These are phyloP conservation scores for Petromus typicus DNA, from an alignment of 2,113 vertebrate species.

Conservation along the genomic window DNA sequence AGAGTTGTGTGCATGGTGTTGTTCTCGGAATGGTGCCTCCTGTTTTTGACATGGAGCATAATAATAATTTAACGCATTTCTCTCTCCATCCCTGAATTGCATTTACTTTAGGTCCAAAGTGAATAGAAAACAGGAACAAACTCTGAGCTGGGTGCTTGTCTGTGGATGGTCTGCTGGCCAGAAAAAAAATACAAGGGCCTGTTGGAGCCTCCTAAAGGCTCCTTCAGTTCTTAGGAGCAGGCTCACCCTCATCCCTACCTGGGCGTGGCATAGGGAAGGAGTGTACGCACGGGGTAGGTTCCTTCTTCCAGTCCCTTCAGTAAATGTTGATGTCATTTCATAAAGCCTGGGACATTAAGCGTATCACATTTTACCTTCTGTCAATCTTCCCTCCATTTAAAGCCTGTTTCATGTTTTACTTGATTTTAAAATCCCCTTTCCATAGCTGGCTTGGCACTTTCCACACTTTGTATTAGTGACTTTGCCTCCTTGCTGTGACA, in stretches of 20 bases:
- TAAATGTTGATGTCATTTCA: neutral
- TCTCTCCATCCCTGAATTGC: neutral
- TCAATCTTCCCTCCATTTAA: slow-evolving; percentile 19
- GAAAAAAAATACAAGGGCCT: neutral
- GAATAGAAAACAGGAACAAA: neutral
- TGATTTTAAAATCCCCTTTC: neutral
- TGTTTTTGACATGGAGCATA: too few species aligned
- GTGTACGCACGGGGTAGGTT: neutral
- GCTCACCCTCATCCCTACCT: too few species aligned
- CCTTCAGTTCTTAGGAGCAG: neutral
- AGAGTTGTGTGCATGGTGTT: neutral
- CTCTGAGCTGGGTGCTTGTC: neutral
- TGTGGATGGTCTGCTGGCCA: neutral
- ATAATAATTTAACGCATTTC: neutral
- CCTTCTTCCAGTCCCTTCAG: neutral
- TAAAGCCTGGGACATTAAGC: slow-evolving; percentile 22
- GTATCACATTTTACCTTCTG: slow-evolving; percentile 21
- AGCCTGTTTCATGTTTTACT: neutral
- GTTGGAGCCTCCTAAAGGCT: neutral
- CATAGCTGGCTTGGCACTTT: neutral
- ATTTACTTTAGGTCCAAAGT: neutral
- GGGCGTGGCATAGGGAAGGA: neutral
- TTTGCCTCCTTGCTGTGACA: neutral
- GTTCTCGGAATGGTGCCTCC: neutral
- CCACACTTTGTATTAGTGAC: neutral